Conservation (phyloP, 2,888 invertebrate genomes). For the Drosophila anomelani region DNA sequence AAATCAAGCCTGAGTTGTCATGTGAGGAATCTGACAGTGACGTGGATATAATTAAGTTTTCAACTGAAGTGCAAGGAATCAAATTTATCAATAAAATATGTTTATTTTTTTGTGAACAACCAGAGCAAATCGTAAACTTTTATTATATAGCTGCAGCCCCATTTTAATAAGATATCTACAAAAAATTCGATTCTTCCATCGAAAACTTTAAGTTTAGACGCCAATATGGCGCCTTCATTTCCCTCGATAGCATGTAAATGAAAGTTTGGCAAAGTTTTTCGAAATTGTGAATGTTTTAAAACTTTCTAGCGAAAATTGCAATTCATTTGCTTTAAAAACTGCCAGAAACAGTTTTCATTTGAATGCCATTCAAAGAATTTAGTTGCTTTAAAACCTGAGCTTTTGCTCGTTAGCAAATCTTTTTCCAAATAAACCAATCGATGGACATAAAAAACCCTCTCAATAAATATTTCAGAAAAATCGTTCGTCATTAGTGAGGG, state of each 20-base stretch:
- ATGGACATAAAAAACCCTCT: not conserved
- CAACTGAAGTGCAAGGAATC: no score
- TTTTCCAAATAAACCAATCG: not conserved
- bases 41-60: conserved; percentile 11
- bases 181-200: not conserved
- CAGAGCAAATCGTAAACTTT: not conserved
- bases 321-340: conserved; percentile 27
- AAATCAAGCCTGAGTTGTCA: conserved; percentile 24
- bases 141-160: not conserved
- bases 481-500: conserved; percentile 29
- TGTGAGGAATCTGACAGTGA: conserved; percentile 23
- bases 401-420: conserved; percentile 2
- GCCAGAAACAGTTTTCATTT: conserved; percentile 2
- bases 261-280: conserved; percentile 16
- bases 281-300: conserved; percentile 15
- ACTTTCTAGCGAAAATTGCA: conserved; percentile 28
- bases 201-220: conserved; percentile 12
- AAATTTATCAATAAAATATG: not conserved
- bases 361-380: not conserved
- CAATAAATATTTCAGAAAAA: conserved; percentile 22
- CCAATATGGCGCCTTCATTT: conserved; percentile 24
- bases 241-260: not conserved
- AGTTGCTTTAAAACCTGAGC: not conserved
- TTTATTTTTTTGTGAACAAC: not conserved
- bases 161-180: not conserved